Percentiles rank a stretch among this genome's conserved stretches.
phyloP scores from a whole-genome alignment of 2,888 invertebrate species.

The Rhabditophanes sp. region DNA sequence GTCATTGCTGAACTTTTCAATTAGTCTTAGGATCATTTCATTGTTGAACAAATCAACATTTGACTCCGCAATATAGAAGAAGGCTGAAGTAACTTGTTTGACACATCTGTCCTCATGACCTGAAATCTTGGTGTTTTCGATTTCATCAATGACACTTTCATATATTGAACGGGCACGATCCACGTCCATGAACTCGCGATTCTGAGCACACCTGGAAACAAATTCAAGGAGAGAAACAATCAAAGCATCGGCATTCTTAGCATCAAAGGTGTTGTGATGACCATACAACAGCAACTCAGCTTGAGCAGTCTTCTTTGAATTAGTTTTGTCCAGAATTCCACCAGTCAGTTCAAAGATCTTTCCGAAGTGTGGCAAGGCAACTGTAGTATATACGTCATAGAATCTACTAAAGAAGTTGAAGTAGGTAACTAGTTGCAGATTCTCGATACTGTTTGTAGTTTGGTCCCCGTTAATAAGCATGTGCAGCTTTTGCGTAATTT shows the following conservation, averaged over 20 bases:
- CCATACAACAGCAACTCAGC: slow-evolving; percentile 16
- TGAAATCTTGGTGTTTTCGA: slow-evolving; percentile 26
- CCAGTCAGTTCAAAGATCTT: slow-evolving; percentile 24
- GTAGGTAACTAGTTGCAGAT: slow-evolving; percentile 19
- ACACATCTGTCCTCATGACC: slow-evolving; percentile 35
- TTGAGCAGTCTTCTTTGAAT: slow-evolving; percentile 12
- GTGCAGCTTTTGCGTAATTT: slow-evolving; percentile 19
- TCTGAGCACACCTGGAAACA: slow-evolving; percentile 22
- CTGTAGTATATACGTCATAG: slow-evolving; percentile 24
- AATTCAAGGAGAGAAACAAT: slow-evolving; percentile 18
- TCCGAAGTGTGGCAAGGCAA: slow-evolving; percentile 31
- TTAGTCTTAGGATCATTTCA: slow-evolving; percentile 8
- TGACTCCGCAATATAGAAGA: slow-evolving; percentile 16
- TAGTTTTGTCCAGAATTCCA: slow-evolving; percentile 18
- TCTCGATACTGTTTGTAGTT: slow-evolving; percentile 1
- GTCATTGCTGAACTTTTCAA: slow-evolving; percentile 9
- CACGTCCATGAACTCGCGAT: slow-evolving; percentile 23
- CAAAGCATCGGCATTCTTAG: slow-evolving; percentile 17
- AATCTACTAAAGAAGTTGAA: slow-evolving; percentile 32
- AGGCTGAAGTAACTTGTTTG: slow-evolving; percentile 14
- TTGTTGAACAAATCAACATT: slow-evolving; percentile 12
- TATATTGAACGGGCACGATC: slow-evolving; percentile 24
- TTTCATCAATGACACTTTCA: slow-evolving; percentile 22
- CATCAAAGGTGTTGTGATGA: slow-evolving; percentile 16
- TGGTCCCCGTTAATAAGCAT: slow-evolving; percentile 12